A percentile compares a stretch with the other conserved stretches of the same genome.
phyloP scores from a whole-genome alignment of 2,888 invertebrate genomes.

The Phaedon cochleariae region DNA sequence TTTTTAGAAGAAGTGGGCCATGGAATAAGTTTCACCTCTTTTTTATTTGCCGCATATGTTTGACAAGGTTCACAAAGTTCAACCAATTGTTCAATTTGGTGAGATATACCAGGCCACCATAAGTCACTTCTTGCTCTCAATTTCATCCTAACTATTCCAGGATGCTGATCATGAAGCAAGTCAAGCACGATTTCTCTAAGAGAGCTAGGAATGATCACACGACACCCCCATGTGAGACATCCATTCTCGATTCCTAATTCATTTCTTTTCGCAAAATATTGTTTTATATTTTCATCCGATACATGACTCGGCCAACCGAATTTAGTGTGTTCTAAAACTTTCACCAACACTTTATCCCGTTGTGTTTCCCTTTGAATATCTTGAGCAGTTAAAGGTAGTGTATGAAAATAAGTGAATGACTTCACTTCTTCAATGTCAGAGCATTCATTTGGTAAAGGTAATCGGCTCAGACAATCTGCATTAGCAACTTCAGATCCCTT shows the following conservation, averaged over 20 bases:
- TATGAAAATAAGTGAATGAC: neutral
- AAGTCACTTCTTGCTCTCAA: neutral
- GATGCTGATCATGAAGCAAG: neutral
- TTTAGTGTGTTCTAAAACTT: neutral
- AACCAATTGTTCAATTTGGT: neutral
- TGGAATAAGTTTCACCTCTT: neutral
- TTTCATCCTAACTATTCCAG: too few species aligned
- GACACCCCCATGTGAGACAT: neutral
- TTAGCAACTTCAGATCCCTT: conserved; percentile 4
- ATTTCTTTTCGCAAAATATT: conserved; percentile 5
- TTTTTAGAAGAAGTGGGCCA: neutral
- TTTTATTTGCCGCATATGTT: neutral
- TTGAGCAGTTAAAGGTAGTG: neutral
- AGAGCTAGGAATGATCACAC: neutral
- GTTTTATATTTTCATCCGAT: conserved; percentile 10
- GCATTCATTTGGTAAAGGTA: neutral
- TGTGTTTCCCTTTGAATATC: neutral
- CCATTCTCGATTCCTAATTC: conserved; percentile 10
- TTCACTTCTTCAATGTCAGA: neutral
- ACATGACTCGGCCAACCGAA: neutral
- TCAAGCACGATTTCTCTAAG: neutral
- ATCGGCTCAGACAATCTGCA: conserved; percentile 3
- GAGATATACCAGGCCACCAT: neutral
- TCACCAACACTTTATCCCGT: neutral
- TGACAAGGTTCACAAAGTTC: neutral